Evolutionary conservation across 2,888 invertebrate species (phyloP).

Genomic region (Eilema depressum): DNA sequence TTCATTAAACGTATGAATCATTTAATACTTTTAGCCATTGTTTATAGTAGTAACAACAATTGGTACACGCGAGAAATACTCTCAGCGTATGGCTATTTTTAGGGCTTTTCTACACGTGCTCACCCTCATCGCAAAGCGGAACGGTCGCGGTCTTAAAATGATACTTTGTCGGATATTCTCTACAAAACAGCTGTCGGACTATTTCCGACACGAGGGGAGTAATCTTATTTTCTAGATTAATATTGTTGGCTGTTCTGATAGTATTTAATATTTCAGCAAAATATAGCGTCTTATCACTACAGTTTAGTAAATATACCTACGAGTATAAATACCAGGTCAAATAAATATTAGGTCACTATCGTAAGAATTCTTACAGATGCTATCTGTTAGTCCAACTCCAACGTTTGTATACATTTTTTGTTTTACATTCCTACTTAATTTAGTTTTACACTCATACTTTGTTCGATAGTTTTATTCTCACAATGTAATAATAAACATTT

Average conservation of each 20-base stretch:
- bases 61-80: constrained; percentile 34
- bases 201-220: constrained; percentile 78
- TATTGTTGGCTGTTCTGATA: constrained; percentile 45
- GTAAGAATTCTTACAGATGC: neutral
- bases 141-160: constrained; percentile 64
- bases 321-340: neutral
- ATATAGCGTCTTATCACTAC: neutral
- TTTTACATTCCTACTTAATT: neutral
- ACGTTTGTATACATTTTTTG: neutral
- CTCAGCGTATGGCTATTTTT: constrained; percentile 54
- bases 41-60: constrained; percentile 44
- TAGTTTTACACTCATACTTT: neutral
- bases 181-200: constrained; percentile 80
- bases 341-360: neutral
- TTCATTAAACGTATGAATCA: constrained; percentile 25
- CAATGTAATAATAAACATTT: constrained; percentile 10
- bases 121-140: constrained; percentile 61
- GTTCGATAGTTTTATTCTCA: neutral
- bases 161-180: constrained; percentile 71
- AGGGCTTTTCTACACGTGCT: constrained; percentile 61
- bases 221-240: constrained; percentile 61
- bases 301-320: neutral
- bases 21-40: constrained; percentile 23
- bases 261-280: constrained; percentile 23
- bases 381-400: neutral